Base-by-base conservation (phyloP, 1,140 invertebrate genomes). In the Charaxes varanes region DNA sequence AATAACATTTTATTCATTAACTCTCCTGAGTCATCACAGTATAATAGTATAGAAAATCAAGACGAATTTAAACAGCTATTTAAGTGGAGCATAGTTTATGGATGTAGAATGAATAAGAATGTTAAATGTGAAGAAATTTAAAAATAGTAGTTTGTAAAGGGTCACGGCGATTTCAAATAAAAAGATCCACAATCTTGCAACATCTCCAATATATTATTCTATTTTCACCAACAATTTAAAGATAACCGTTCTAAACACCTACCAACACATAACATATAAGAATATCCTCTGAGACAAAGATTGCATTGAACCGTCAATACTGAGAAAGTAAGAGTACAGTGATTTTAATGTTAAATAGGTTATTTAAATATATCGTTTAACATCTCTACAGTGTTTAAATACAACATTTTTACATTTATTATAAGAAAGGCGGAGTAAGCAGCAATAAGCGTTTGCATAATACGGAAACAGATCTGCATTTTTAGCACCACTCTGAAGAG, bases 21-120 rank as follows among this genome's bases (percentile, higher is more conserved):
- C 41, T 77, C 59, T 60, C 55, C 67, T 83, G 78, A 82, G 78
- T 82, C 78, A 82, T 82, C 78, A 82, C 78, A 82, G 64, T 80
- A 82, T 79, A 67, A 42, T 36, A 40, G 31, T 54, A 35, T 53
- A 60, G 47, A 67, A 50, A 37, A 62, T 42, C 46, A 62, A 64
- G 46, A 61, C 48, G 50, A 59, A 52, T 55, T 57, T 56, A 62
- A 35, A 68, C 38, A 60, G 53, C 54, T 62, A 65, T 61, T 58
- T 56, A 60, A 59, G 55, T 62, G 50, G 38, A 69, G 44, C 45
- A 65, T 21, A 61, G 50, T 53, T 60, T 51, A 62, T 69, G 62
- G 51, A 68, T 68, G 61, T 59, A 59, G 50, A 38, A 62, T 74
- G 64, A 62, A 46, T 36, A 52, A 24, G 32, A 43, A 45, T 49